Conservation (phyloP, 2,888 invertebrate genomes). For the Cosmopolites sordidus region DNA sequence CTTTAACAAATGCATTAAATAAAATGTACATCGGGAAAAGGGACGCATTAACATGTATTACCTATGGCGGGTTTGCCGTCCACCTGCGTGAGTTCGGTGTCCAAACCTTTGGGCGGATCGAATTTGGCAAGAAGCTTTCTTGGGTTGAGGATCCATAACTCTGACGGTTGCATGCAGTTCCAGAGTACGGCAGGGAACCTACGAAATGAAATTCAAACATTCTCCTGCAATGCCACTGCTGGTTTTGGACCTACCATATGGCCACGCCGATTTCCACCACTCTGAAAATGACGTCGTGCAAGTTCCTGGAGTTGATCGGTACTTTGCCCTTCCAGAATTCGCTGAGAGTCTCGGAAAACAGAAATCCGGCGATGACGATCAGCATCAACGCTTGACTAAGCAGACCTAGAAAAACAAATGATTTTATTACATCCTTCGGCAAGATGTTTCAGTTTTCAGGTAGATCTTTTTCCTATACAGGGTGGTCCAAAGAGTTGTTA, state of each 20-base stretch:
- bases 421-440: no score
- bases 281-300: slow-evolving; percentile 88
- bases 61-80: slow-evolving; percentile 17
- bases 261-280: slow-evolving; percentile 89
- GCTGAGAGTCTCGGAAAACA: slow-evolving; percentile 85
- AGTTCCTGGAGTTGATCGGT: slow-evolving; percentile 84
- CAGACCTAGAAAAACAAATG: slow-evolving; percentile 54
- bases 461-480: no score
- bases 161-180: slow-evolving; percentile 93
- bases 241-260: slow-evolving; percentile 59
- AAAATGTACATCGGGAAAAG: neutral
- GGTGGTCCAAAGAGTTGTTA: no score
- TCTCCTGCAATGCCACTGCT: neutral
- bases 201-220: slow-evolving; percentile 4
- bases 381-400: slow-evolving; percentile 88
- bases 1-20: slow-evolving; percentile 5
- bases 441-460: no score
- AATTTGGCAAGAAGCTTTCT: slow-evolving; percentile 68
- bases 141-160: slow-evolving; percentile 91
- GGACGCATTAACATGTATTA: neutral
- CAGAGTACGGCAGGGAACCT: slow-evolving; percentile 87
- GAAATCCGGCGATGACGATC: slow-evolving; percentile 81
- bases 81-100: slow-evolving; percentile 23
- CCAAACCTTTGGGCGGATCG: slow-evolving; percentile 34
- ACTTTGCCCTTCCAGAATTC: slow-evolving; percentile 90